Conservation (phyloP, 1,140 invertebrate species). For the Goniozus legneri region DNA sequence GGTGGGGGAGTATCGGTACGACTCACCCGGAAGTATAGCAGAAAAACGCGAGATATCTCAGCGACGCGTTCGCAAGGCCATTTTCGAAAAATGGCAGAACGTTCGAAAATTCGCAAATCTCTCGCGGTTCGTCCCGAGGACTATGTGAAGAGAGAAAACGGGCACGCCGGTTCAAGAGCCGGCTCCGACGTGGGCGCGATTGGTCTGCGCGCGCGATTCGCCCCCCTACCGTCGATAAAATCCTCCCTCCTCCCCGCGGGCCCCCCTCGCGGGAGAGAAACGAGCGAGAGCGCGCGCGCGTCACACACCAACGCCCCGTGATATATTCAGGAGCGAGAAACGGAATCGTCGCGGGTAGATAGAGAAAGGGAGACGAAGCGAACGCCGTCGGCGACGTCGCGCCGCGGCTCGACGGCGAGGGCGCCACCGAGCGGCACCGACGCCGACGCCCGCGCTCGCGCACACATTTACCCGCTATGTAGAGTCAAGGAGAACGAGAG, state of each 20-base stretch:
- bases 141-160: too few relatives aligned
- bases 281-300: too few relatives aligned
- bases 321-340: too few relatives aligned
- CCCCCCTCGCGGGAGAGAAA: slow-evolving; percentile 9
- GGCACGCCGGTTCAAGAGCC: slow-evolving; percentile 40
- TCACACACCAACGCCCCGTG: too few relatives aligned
- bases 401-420: slow-evolving; percentile 24
- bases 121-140: too few relatives aligned
- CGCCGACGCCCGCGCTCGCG: slow-evolving; percentile 46
- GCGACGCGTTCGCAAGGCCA: too few relatives aligned
- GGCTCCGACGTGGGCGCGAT: slow-evolving; percentile 42
- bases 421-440: slow-evolving; percentile 40
- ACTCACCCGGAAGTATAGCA: too few relatives aligned
- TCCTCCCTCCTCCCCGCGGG: slow-evolving; percentile 12
- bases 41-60: not conserved
- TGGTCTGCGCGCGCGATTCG: slow-evolving; percentile 29
- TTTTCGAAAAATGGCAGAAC: not conserved
- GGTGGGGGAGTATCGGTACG: slow-evolving; percentile 1
- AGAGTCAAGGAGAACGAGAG: slow-evolving; percentile 6
- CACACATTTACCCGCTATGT: slow-evolving; percentile 27
- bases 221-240: slow-evolving; percentile 18
- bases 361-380: slow-evolving; percentile 12
- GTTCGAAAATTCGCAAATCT: not conserved
- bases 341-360: too few relatives aligned
- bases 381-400: slow-evolving; percentile 27